Evolutionary conservation across 2,113 vertebrate species (phyloP), one percentile per base, ranked within the genome.

Genomic region (Hydropotes inermis): DNA sequence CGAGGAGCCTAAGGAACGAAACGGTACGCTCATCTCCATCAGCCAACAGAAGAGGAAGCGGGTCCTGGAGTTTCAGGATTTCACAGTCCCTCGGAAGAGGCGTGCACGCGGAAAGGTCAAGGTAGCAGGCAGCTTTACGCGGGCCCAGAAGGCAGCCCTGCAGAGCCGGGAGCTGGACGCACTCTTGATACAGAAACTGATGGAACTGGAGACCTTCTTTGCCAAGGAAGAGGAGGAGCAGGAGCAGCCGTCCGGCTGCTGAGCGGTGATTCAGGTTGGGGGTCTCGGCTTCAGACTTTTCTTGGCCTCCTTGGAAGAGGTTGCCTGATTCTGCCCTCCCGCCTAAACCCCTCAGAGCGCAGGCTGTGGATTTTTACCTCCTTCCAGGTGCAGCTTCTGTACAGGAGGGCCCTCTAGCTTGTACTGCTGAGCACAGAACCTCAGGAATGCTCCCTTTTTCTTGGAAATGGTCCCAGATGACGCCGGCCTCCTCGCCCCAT

Each of bases 1-100:
- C 86, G 99, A 99, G 97, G 99, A 99, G 97, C 99, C 99, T 3
- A 99, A 99, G 96, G 99, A 99, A 97, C 99, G 99, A 89, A 99
- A 99, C 6, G 99, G 99, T 7, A 98, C 97, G 0, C 98, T 99
- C 54, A 98, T 99, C 30, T 99, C 99, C 54, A 98, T 99, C 98
- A 99, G 99, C 87, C 99, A 99, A 85, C 99, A 99, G 97, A 99
- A 99, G 98, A 99, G 99, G 70, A 99, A 99, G 96, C 98, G 99
- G 36, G 98, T 99, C 89, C 99, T 99, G 0, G 99, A 99, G 88
- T 99, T 99, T 67, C 99, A 99, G 82, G 99, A 99, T 97, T 99
- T 99, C 47, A 99, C 99, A 0, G 96, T 99, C 87, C 99, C 99
- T 6, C 98, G 99, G 25, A 99, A 99, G 98, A 99, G 99, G 92